Conservation (phyloP, 1,140 invertebrate species). For the Philopotamus ludificatus region DNA sequence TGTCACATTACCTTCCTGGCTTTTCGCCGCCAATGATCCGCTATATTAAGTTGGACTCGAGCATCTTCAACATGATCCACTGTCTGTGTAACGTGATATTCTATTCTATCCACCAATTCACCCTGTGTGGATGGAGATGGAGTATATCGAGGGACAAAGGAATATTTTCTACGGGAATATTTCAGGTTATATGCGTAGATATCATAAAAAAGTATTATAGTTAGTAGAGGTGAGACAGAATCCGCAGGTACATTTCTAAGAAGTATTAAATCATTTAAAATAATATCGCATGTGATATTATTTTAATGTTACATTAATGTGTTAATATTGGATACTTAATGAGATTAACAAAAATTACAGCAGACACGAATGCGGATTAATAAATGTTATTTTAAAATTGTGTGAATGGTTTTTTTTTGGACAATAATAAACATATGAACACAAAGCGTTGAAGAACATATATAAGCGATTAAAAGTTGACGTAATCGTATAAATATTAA, state of each 20-base stretch:
- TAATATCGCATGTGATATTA: not conserved
- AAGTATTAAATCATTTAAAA: not conserved
- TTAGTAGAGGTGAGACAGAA: not conserved
- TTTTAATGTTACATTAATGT: not conserved
- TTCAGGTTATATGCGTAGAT: not conserved
- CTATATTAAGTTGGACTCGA: slow-evolving; percentile 73
- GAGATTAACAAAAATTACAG: not conserved
- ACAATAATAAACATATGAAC: not conserved
- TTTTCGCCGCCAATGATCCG: slow-evolving; percentile 80
- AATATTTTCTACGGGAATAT: not conserved
- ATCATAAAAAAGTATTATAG: not conserved
- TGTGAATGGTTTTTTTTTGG: not conserved
- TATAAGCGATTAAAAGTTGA: slow-evolving; percentile 7
- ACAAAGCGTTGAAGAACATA: slow-evolving; percentile 5
- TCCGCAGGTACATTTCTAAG: not conserved
- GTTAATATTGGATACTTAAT: not conserved
- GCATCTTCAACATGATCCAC: slow-evolving; percentile 78
- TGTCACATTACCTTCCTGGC: slow-evolving; percentile 87
- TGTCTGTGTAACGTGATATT: slow-evolving; percentile 84
- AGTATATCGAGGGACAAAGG: slow-evolving; percentile 45
- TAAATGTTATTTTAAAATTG: not conserved
- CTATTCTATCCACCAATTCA: slow-evolving; percentile 89
- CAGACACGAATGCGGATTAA: not conserved
- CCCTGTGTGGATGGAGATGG: slow-evolving; percentile 64
- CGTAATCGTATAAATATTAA: not conserved